Evolutionary conservation across 2,797 vertebrate species (phyloP), one percentile per base, ranked within the genome.

Genomic region (Peromyscus attwateri): DNA sequence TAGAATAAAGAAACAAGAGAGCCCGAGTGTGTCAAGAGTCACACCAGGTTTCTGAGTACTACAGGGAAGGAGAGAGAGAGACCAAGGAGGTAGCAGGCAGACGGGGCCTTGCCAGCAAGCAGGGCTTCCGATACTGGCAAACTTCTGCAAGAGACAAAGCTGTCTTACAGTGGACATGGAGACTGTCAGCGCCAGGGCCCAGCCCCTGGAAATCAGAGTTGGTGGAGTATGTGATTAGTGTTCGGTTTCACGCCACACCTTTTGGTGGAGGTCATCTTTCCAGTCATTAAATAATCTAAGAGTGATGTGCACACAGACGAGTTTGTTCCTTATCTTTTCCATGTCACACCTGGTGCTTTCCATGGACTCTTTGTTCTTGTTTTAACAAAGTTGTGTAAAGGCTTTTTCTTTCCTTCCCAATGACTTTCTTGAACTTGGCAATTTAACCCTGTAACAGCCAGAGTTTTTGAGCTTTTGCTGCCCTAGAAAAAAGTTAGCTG

Each of bases 311-410:
- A 97, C 98, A 98, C 97, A 98, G 98, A 98, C 98, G 98, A 98
- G 98, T 98, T 98, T 97, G 96, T 96, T 98, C 96, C 98, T 99
- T 99, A 98, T 99, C 99, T 99, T 97, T 97, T 91, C 98, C 96
- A 97, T 98, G 97, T 98, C 98, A 98, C 98, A 98, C 98, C 98
- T 98, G 98, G 98, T 95, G 97, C 97, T 97, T 98, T 98, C 98
- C 98, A 99, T 98, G 97, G 98, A 94, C 82, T 97, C 98, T 98
- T 98, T 99, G 98, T 99, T 99, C 99, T 98, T 97, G 96, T 97
- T 98, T 98, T 98, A 98, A 98, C 97, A 97, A 98, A 98, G 98
- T 97, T 98, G 96, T 97, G 91, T 98, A 97, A 98, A 98, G 94
- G 82, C 60, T 96, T 83, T 34, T 91, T 79, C 52, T 37, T 92